A percentile compares a stretch with the other conserved stretches of the same genome.
Evolutionary conservation across 2,113 vertebrate species (phyloP).

Genomic region (Equus quagga): DNA sequence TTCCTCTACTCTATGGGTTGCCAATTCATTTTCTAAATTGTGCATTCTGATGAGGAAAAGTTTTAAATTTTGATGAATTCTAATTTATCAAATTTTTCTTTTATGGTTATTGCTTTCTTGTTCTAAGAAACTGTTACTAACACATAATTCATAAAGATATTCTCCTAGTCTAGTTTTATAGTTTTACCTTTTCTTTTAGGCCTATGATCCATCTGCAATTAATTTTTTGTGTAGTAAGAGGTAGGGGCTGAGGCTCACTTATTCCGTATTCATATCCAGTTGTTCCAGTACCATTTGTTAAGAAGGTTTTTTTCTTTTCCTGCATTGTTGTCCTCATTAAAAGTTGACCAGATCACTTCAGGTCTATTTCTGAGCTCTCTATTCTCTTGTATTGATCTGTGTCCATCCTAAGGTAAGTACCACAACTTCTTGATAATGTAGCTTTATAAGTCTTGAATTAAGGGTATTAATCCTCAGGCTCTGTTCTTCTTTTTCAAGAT

Average conservation of each 20-base stretch:
- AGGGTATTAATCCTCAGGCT: background rate
- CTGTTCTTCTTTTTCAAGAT: background rate
- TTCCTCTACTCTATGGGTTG: background rate
- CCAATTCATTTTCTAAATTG: background rate
- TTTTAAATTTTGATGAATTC: background rate
- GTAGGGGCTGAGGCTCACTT: background rate
- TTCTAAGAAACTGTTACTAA: background rate
- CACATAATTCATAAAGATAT: background rate
- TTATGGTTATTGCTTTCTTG: background rate
- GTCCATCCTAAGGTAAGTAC: background rate
- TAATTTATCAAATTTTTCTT: background rate
- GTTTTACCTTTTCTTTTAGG: background rate
- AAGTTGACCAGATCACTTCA: background rate
- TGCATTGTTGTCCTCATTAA: background rate
- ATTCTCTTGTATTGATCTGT: background rate
- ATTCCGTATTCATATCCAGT: background rate
- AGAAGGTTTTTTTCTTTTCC: slow-evolving; percentile 12
- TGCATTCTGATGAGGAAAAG: background rate
- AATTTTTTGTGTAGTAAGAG: background rate
- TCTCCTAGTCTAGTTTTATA: background rate
- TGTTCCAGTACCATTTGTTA: background rate
- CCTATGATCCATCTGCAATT: background rate
- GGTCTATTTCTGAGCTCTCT: background rate
- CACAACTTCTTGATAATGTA: background rate
- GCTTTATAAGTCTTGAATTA: background rate